Evolutionary conservation across 2,797 vertebrate species (phyloP).

Genomic region (Vipera ursinii): DNA sequence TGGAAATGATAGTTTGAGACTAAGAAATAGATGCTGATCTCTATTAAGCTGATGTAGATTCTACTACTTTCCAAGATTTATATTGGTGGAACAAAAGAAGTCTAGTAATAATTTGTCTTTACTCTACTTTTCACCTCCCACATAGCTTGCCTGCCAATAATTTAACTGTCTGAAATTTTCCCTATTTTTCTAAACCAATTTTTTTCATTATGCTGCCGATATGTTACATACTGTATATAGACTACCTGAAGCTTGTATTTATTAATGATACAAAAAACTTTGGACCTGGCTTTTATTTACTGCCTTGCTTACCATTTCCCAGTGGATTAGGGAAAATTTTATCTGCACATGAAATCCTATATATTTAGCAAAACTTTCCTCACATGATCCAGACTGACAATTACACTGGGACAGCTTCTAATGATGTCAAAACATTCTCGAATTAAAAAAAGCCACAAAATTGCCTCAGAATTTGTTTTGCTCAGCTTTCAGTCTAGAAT

Average conservation of each 20-base stretch:
- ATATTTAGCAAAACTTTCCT: slow-evolving; percentile 2
- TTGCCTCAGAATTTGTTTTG: neutral
- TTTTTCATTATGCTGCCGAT: neutral
- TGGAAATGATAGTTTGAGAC: slow-evolving; percentile 43
- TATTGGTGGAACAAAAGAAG: slow-evolving; percentile 34
- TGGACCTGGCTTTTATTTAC: neutral
- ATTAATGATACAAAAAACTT: slow-evolving; percentile 15
- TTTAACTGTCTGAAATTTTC: slow-evolving; percentile 29
- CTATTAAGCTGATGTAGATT: slow-evolving; percentile 33
- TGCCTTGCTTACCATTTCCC: neutral
- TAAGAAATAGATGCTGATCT: slow-evolving; percentile 38
- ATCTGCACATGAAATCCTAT: neutral
- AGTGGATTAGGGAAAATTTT: neutral
- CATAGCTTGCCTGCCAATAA: neutral
- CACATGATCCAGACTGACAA: neutral
- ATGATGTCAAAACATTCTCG: neutral
- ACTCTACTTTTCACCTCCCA: slow-evolving; percentile 15
- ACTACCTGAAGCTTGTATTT: slow-evolving; percentile 9
- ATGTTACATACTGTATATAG: neutral
- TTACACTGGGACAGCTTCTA: neutral
- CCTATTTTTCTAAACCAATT: slow-evolving; percentile 22
- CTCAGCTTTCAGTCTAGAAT: neutral
- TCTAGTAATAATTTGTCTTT: slow-evolving; percentile 27
- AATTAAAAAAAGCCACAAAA: slow-evolving; percentile 2
- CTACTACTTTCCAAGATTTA: slow-evolving; percentile 40